Base-by-base conservation (phyloP, 2,888 invertebrate species). In the Drosophila robusta region DNA sequence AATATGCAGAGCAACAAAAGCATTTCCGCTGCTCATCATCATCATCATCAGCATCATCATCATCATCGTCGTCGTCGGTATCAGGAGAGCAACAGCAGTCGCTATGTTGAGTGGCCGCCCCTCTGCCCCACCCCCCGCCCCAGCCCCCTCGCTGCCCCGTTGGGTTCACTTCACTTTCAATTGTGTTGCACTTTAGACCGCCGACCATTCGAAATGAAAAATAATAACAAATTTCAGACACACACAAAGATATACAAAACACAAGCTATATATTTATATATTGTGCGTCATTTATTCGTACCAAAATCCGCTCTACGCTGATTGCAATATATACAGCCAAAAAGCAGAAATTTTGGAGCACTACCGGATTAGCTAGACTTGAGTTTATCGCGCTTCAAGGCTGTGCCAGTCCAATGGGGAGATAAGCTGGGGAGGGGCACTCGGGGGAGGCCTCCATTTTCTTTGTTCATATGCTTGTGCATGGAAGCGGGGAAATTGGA, bases 101-200 rank as follows among this genome's bases (percentile, higher is more conserved):
- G 16, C 51, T 56, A n/a, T 62, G 54, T 9, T 57, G 49, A 26
- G 4, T 11, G 9, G 9, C 5, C 2, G 18, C 11, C 45, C 24
- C 58, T 34, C 24, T 3, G 1, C 16, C 65, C 38, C 29, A 0
- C 45, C 7, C n/a, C 14, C 44, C 22, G 9, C 22, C 6, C 3
- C 4, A n/a, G n/a, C 16, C 29, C 18, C 18, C 2, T 18, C 2
- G 2, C 18, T 18, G n/a, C 18, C 34, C 50, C 52, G 36, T 47
- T 55, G 54, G 45, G 51, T 63, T 55, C 61, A 68, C 75, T 82
- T 82, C 70, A 78, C 87, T 82, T 87, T 87, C 87, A 87, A 87
- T 82, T 87, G 72, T 63, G 36, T 29, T 80, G 78, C 87, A 72
- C 65, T 80, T 58, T 67, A 58, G 60, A 69, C 22, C 57, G 38